These are phyloP conservation scores for Sweltsa coloradensis DNA, from an alignment of 1,140 invertebrate genomes.

Conservation along the genomic window DNA sequence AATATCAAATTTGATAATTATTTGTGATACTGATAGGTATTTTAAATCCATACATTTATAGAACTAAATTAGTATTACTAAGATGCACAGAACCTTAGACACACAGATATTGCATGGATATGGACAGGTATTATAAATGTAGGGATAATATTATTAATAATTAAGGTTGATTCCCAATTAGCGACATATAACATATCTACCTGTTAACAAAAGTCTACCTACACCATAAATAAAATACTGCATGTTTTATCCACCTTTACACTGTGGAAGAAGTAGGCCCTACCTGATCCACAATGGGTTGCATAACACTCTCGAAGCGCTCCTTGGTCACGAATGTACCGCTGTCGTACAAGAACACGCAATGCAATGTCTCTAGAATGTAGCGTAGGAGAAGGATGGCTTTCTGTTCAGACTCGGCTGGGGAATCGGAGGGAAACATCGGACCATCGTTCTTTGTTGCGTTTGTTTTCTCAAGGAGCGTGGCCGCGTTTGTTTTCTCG, in stretches of 20 bases:
- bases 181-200: too few species aligned
- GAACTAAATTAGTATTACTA: too few species aligned
- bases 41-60: too few species aligned
- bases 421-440: background rate
- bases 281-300: constrained; percentile 75
- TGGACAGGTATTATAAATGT: too few species aligned
- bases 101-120: too few species aligned
- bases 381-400: constrained; percentile 37
- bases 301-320: constrained; percentile 68
- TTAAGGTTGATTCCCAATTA: too few species aligned
- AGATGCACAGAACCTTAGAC: too few species aligned
- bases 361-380: constrained; percentile 58
- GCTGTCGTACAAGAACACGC: constrained; percentile 70
- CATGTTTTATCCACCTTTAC: background rate
- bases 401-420: constrained; percentile 8
- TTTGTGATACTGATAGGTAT: too few species aligned
- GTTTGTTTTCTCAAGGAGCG: constrained; percentile 42
- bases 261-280: background rate
- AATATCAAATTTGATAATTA: too few species aligned
- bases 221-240: background rate
- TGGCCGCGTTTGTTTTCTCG: constrained; percentile 29
- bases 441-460: constrained; percentile 9
- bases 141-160: too few species aligned
- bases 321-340: constrained; percentile 70
- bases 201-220: background rate